Evolutionary conservation across 2,113 vertebrate genomes (phyloP), one percentile per base, ranked within the genome.

Genomic region (Enhydra lutris): DNA sequence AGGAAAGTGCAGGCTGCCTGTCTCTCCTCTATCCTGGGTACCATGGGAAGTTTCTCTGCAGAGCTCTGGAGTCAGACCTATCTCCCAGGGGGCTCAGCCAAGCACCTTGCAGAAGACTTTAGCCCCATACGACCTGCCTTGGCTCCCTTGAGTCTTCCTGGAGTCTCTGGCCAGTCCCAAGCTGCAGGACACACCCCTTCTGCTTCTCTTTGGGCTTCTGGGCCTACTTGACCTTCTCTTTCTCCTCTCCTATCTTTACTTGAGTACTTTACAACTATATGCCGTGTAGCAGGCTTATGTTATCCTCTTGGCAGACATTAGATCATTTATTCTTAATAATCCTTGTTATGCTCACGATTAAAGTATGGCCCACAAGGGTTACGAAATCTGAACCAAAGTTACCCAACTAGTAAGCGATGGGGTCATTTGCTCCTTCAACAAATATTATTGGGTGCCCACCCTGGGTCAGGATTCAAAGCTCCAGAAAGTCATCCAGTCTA

Each of bases 321-420:
- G 59, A 42, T 91, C 57, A 61, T 93, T 96, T 89, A 93, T 95
- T 95, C 78, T 80, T 92, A 84, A 89, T 94, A 69, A 95, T 83
- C 39, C 24, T 96, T 95, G 47, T 95, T 93, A 61, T 89, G 47
- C 74, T 92, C 55, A 74, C 80, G 55, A 84, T 85, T 61, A 73
- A 86, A 94, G 15, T 57, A 69, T 69, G 63, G 50, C 18, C 65
- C 88, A 59, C 67, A 36, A 94, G 79, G 15, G 34, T 94, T 92
- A 81, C 88, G 96, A 97, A 97, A 91, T 59, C 63, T 95, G 78
- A 91, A 91, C n/a, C 31, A 79, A 55, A 94, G 67, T 85, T 94
- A 89, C 76, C 73, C 80, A 94, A 73, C 67, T 80, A 47, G 57
- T 74, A 71, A 91, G 21, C 81, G 23, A 79, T 34, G 45, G 59